Evolutionary conservation across 1,140 invertebrate genomes (phyloP), one percentile per base, ranked within the genome.

Genomic region (Anastrepha ludens): DNA sequence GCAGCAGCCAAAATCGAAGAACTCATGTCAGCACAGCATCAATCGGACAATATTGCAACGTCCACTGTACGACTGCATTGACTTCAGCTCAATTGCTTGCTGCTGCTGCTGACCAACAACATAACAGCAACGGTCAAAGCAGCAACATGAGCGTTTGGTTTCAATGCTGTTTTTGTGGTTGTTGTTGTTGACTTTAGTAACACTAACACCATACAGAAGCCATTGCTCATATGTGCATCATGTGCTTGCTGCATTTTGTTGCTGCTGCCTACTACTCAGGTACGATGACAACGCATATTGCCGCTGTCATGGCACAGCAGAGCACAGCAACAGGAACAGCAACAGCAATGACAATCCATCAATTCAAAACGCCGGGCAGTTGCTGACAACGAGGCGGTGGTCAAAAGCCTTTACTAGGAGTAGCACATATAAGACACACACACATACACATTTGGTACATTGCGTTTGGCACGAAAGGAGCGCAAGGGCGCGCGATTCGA

Each of bases 301-400:
- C 47, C 20, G 47, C 74, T 81, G 74, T 74, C 70, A 74, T 74
- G 70, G 41, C 65, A 44, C n/a, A 70, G 65, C 65, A 65, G 20
- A 2, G 39, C 67, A 74, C 41, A 74, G 70, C 41, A 74, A 17
- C 47, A 11, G 17, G 17, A 81, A 41, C n/a, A 74, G 70, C 70
- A 81, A 55, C 3, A 55, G 74, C 74, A 81, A 81, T 81, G 74
- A 81, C 74, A 81, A 81, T 81, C 74, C 47, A 81, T 81, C 74
- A 81, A 81, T 81, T 81, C 74, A 29, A 81, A 81, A 44, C 74
- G 74, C 47, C 47, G 44, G 44, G 74, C 74, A 81, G 74, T 81
- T 81, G 74, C 47, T 81, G 74, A 81, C 74, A 81, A 47, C 50
- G 74, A 81, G 74, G 74, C 74, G 74, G 74, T 55, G 47, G 74